Evolutionary conservation across 2,888 invertebrate species (phyloP), one percentile per base, ranked within the genome.

Genomic region (Idaea biselata): DNA sequence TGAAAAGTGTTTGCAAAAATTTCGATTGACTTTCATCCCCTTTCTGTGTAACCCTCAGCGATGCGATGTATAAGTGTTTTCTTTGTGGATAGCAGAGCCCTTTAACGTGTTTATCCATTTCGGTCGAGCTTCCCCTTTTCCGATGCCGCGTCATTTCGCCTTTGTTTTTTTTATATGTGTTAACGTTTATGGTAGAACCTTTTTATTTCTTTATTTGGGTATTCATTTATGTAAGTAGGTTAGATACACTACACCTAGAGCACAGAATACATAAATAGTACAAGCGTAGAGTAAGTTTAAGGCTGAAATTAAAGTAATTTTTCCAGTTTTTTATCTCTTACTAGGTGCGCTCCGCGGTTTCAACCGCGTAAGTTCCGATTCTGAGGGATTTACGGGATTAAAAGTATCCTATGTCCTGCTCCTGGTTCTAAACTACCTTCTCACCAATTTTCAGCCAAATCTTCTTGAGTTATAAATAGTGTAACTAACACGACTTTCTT

Each of bases 101-200:
- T 89, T 89, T 89, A 89, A 89, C 88, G 82, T 89, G 89, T 89
- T 89, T 89, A 89, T 89, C 89, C 89, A 82, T 87, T 86, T 85
- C 82, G 81, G 83, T 78, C 83, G 79, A 81, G 75, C 75, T 81
- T 82, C 89, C 86, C 86, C 84, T 81, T 80, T 56, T 81, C 73
- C 73, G 78, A 76, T 78, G 79, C 76, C 79, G 59, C 65, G 84
- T 83, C 84, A 84, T 86, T 83, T 80, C 77, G 80, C 76, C 72
- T 70, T 73, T 79, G 80, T 81, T 82, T 81, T 80, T 77, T 25
- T 25, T 25, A 25, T 82, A 72, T 70, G 68, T 68, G 68, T 68
- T 67, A 69, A 68, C 70, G 68, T 68, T 65, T 62, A 64, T 65
- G 58, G 63, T 67, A 63, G 64, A 63, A 64, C 65, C 65, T 63